Base-by-base conservation (phyloP, 2,113 vertebrate species). In the Choloepus hoffmanni region DNA sequence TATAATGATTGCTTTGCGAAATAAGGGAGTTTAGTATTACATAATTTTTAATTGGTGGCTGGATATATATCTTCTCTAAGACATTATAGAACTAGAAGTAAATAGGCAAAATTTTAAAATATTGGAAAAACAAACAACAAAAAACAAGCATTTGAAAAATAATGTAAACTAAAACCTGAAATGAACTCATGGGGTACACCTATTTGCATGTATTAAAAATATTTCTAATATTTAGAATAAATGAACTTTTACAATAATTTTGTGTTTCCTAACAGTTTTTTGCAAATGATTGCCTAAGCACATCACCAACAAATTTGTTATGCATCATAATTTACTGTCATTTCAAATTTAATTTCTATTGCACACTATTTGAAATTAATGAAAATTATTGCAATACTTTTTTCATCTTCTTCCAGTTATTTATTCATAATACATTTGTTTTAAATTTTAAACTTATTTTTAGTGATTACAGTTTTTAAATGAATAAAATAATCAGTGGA, bases 361-460 rank as follows among this genome's bases (percentile, higher is more conserved):
- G 6, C 13, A 40, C 12, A 79, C 15, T 43, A 85, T 48, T 81
- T 86, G 21, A 76, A 79, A 82, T 85, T 67, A 85, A 85, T 43
- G 30, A 82, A 87, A 82, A 50, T 89, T 53, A 73, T 77, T 90
- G 0, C 9, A 55, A 36, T 8, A 81, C 12, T 30, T 26, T 91
- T 67, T 76, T 24, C 24, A 90, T 62, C 77, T 62, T 62, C 5
- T 84, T 92, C 89, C 14, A 76, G 16, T 79, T 87, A 63, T 36
- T 43, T 45, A 79, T 43, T 53, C n/a, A 79, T 8, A 85, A 14
- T 16, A 60, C 3, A 14, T 4, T 60, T 60, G 53, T 58, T 81
- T 90, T 82, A 88, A 74, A 85, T 89, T 83, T 81, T 9, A 89
- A 90, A 88, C 30, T n/a, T 87, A 48, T 90, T 73, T 72, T 45